These are phyloP conservation scores for Myiagra hebetior DNA, from an alignment of 2,113 vertebrate genomes.

Conservation along the genomic window DNA sequence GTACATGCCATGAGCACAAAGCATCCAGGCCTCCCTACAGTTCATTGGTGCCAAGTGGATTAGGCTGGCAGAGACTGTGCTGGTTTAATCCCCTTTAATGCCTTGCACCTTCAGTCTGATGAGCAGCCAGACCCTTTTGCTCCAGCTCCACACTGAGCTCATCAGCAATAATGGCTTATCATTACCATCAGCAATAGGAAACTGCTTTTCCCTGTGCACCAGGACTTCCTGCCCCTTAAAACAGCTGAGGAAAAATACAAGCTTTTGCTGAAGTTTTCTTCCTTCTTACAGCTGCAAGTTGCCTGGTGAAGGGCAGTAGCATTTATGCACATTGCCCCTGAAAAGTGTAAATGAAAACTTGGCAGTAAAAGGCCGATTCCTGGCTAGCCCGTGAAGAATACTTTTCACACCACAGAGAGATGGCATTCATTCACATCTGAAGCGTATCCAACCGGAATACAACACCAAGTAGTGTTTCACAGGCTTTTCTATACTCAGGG, in stretches of 20 bases:
- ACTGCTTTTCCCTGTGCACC: not conserved
- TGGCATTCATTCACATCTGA: not conserved
- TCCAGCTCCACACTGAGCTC: conserved; percentile 6
- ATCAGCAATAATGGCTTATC: not conserved
- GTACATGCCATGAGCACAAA: conserved; percentile 43
- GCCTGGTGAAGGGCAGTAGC: not conserved
- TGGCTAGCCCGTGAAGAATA: not conserved
- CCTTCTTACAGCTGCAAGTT: not conserved
- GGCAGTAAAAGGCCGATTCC: not conserved
- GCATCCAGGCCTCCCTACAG: conserved; percentile 39
- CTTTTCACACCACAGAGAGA: not conserved
- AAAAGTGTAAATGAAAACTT: not conserved
- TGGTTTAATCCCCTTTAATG: conserved; percentile 58
- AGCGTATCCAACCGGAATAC: not conserved
- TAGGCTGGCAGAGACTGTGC: conserved; percentile 46
- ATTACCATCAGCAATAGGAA: not conserved
- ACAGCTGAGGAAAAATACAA: not conserved
- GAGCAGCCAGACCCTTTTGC: not conserved
- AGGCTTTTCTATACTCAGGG: not conserved
- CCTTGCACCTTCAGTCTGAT: conserved; percentile 45
- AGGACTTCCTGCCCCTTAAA: not conserved
- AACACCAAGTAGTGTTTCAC: not conserved
- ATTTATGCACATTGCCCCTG: not conserved
- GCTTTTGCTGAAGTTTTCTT: not conserved
- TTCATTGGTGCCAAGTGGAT: conserved; percentile 62